A percentile compares a stretch with the other conserved stretches of the same genome.
Evolutionary conservation across 1,140 invertebrate genomes (phyloP).

Genomic region (Calosoma granatense): DNA sequence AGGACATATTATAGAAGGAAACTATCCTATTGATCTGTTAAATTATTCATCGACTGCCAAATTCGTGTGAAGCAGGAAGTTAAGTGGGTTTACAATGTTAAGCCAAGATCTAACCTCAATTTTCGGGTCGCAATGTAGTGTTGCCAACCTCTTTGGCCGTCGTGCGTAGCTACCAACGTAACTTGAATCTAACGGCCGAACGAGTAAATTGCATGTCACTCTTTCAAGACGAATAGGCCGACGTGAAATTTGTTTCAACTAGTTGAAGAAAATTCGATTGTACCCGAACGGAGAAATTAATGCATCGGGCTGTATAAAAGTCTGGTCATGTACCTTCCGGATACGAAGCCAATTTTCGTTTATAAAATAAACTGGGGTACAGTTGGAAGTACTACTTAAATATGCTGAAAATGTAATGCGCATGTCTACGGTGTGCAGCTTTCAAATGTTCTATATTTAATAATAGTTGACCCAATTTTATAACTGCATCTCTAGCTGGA

Average conservation of each 20-base stretch:
- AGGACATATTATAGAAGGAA: too few relatives aligned
- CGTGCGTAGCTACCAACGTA: too few relatives aligned
- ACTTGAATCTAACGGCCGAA: conserved; percentile 24
- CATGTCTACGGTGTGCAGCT: too few relatives aligned
- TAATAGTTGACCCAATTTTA: too few relatives aligned
- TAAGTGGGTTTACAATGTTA: not conserved
- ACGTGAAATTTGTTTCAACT: conserved; percentile 29
- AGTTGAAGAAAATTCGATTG: conserved; percentile 14
- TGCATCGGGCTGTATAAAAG: not conserved
- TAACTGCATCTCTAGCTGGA: too few relatives aligned
- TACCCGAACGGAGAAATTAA: conserved; percentile 2
- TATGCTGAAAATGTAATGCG: too few relatives aligned
- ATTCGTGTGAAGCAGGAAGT: not conserved
- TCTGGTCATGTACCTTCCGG: not conserved
- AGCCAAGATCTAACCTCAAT: not conserved
- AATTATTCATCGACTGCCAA: not conserved
- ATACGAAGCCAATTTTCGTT: not conserved
- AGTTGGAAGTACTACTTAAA: too few relatives aligned
- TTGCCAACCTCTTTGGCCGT: too few relatives aligned
- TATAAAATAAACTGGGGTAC: not conserved
- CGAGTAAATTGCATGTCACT: conserved; percentile 28
- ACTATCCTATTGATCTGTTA: not conserved
- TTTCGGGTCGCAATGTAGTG: not conserved
- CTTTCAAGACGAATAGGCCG: conserved; percentile 25
- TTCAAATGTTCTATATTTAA: too few relatives aligned